Percentiles rank a stretch among this genome's conserved stretches.
Evolutionary conservation across 2,113 vertebrate species (phyloP).

Genomic region (Acanthochromis polyacanthus): DNA sequence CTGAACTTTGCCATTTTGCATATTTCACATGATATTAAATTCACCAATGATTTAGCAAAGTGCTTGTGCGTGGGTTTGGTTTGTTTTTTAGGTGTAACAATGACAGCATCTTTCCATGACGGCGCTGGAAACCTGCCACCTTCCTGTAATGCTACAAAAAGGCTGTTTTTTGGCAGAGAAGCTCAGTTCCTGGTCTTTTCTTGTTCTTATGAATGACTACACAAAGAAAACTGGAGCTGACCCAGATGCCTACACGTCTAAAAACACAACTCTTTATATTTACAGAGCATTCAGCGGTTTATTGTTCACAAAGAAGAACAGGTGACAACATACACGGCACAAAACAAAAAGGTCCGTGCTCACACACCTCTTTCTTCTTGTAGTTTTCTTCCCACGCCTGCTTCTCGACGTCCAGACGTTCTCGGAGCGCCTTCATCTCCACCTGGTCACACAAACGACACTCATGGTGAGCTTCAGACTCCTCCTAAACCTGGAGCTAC

Average conservation of each 20-base stretch:
- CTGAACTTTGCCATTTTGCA: too few relatives aligned
- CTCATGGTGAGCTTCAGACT: background rate
- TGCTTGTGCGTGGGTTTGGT: too few relatives aligned
- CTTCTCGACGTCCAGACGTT: conserved; percentile 90
- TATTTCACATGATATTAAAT: too few relatives aligned
- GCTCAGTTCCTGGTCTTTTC: background rate
- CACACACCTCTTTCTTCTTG: conserved; percentile 91
- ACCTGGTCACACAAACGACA: conserved; percentile 68
- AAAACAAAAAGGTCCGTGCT: too few relatives aligned
- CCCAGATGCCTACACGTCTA: background rate
- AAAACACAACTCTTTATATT: background rate
- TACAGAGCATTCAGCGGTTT: background rate
- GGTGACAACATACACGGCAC: background rate
- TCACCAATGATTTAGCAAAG: too few relatives aligned
- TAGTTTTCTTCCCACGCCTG: conserved; percentile 93
- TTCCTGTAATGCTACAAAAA: background rate
- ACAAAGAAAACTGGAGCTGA: background rate
- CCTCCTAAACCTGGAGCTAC: too few relatives aligned
- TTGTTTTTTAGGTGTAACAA: too few relatives aligned
- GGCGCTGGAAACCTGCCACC: background rate
- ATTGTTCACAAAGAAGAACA: background rate
- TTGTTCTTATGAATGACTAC: too few relatives aligned
- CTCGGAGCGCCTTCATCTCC: conserved; percentile 87
- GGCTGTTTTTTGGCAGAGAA: background rate
- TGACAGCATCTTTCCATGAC: too few relatives aligned